phyloP scores from a whole-genome alignment of 2,888 invertebrate genomes.

The Calliscelio sp. region DNA sequence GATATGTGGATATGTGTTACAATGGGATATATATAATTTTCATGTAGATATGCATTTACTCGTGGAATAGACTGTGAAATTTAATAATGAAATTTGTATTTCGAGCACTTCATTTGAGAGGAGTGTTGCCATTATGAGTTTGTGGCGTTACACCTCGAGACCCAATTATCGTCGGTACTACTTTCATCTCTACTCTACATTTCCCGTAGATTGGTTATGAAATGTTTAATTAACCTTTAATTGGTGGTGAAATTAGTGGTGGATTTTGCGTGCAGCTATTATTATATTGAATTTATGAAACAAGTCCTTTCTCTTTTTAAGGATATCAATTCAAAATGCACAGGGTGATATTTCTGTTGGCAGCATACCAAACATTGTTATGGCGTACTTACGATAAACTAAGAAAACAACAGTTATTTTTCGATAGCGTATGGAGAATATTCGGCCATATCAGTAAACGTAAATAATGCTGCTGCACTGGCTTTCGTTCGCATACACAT shows the following conservation, averaged over 20 bases:
- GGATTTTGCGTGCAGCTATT: conserved; percentile 24
- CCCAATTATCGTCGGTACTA: conserved; percentile 33
- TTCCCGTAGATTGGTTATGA: conserved; percentile 28
- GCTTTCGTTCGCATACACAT: conserved; percentile 5
- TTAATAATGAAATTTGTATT: conserved; percentile 19
- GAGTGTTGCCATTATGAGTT: conserved; percentile 31
- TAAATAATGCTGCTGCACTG: neutral
- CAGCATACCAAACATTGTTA: conserved; percentile 55
- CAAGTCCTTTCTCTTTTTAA: neutral
- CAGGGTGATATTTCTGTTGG: conserved; percentile 21
- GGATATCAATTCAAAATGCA: neutral
- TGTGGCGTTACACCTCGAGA: conserved; percentile 36
- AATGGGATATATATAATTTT: neutral
- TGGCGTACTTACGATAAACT: conserved; percentile 48
- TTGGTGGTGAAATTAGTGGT: conserved; percentile 26
- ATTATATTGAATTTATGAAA: conserved; percentile 2
- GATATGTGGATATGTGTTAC: conserved; percentile 1
- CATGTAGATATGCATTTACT: no score
- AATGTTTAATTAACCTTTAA: conserved; percentile 44
- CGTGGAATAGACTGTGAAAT: neutral
- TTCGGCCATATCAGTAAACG: conserved; percentile 35
- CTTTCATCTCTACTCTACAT: conserved; percentile 34
- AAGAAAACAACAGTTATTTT: conserved; percentile 37
- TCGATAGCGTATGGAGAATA: conserved; percentile 25
- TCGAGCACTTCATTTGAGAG: conserved; percentile 1